phyloP scores from a whole-genome alignment of 2,113 vertebrate species.

The Psittacus erithacus region DNA sequence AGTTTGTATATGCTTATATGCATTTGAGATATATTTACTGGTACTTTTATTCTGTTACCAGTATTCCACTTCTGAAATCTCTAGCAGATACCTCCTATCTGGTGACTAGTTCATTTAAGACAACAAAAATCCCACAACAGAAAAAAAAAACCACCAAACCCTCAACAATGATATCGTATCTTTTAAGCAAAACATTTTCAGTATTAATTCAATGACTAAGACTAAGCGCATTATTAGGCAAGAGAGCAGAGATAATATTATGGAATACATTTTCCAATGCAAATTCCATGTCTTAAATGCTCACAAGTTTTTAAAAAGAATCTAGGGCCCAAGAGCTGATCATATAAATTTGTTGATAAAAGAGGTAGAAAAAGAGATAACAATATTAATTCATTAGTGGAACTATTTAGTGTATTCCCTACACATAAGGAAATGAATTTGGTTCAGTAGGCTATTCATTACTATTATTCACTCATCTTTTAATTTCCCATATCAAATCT shows the following conservation, averaged over 20 bases:
- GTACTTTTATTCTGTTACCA: neutral
- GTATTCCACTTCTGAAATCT: constrained; percentile 20
- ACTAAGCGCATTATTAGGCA: neutral
- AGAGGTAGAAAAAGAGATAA: constrained; percentile 4
- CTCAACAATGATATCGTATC: neutral
- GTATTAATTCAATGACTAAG: neutral
- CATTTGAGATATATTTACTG: constrained; percentile 24
- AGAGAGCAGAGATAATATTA: neutral
- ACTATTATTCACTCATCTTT: constrained; percentile 11
- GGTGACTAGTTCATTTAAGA: neutral
- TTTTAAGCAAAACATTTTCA: neutral
- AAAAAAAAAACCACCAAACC: neutral
- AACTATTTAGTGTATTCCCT: neutral
- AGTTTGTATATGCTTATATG: neutral
- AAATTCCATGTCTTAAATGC: neutral
- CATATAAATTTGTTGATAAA: constrained; percentile 1
- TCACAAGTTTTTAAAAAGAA: neutral
- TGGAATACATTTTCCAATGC: neutral
- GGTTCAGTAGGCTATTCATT: neutral
- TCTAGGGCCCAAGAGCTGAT: neutral
- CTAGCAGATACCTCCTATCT: neutral
- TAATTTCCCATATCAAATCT: constrained; percentile 10
- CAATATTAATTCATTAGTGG: neutral
- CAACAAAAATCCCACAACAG: neutral
- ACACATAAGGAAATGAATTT: neutral